These are phyloP conservation scores for Theonella swinhoei DNA, from an alignment of 37 sponge, comb jelly and placozoan genomes.

Conservation along the genomic window DNA sequence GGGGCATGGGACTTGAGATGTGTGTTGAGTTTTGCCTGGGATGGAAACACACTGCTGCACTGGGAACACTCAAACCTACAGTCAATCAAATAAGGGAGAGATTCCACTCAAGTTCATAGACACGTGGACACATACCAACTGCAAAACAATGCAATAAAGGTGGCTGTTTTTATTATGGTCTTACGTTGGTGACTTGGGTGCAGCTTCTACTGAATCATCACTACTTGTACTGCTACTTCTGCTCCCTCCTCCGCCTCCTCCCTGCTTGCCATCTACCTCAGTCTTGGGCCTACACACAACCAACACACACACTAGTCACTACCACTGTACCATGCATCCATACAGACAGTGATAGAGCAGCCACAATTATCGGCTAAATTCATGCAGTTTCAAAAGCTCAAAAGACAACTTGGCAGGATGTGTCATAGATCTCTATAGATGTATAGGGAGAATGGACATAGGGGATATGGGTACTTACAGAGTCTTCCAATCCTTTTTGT, in stretches of 20 bases:
- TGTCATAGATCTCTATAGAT: too few species aligned
- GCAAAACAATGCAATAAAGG: background rate
- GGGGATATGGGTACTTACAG: constrained; percentile 46
- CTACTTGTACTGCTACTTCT: constrained; percentile 30
- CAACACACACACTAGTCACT: background rate
- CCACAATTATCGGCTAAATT: too few species aligned
- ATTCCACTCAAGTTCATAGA: too few species aligned
- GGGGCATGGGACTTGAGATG: constrained; percentile 42
- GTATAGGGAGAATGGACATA: too few species aligned
- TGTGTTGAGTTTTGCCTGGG: constrained; percentile 46
- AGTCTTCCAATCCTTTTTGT: constrained; percentile 68
- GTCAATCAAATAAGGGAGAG: too few species aligned
- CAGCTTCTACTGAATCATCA: constrained; percentile 14
- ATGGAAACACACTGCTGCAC: constrained; percentile 36
- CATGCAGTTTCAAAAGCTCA: too few species aligned
- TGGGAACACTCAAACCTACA: constrained; percentile 34
- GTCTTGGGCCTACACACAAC: background rate
- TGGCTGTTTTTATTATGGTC: background rate
- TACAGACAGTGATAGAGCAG: too few species aligned
- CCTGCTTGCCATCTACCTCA: background rate
- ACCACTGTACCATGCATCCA: too few species aligned
- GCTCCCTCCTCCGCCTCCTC: background rate
- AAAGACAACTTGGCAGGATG: too few species aligned
- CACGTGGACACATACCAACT: background rate
- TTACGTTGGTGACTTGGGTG: background rate